A percentile compares a stretch with the other conserved stretches of the same genome.
Conservation (phyloP, 2,113 vertebrate species). For the Empidonax traillii region DNA sequence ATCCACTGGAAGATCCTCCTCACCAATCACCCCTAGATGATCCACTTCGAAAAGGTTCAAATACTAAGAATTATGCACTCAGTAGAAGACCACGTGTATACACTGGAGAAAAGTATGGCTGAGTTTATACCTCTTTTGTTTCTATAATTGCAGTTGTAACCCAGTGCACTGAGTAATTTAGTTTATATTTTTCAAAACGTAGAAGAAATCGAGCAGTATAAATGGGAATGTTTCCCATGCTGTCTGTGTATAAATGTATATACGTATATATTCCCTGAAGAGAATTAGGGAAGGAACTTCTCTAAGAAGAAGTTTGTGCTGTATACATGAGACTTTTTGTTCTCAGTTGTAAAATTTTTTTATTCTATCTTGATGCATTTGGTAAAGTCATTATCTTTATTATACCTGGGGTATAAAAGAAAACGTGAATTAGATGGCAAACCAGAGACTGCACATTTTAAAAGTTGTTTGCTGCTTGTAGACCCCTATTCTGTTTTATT, state of each 20-base stretch:
- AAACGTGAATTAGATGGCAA: not conserved
- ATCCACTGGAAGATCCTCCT: slow-evolving; percentile 93
- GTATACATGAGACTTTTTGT: not conserved
- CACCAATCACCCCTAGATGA: slow-evolving; percentile 92
- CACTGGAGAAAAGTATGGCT: slow-evolving; percentile 92
- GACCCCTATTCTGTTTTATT: not conserved
- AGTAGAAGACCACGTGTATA: slow-evolving; percentile 90
- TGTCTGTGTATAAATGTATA: not conserved
- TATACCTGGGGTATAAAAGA: not conserved
- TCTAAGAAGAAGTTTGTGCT: not conserved
- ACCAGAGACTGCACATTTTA: not conserved
- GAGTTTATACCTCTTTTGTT: not conserved
- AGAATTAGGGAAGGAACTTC: not conserved
- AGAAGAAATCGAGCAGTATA: not conserved
- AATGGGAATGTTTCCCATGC: not conserved
- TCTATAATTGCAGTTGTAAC: not conserved
- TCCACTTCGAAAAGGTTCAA: slow-evolving; percentile 83
- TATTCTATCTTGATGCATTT: not conserved
- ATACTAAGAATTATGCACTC: slow-evolving; percentile 85
- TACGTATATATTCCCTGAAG: not conserved
- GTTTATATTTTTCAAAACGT: not conserved
- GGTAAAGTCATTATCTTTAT: not conserved
- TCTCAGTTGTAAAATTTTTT: not conserved
- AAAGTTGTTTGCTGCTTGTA: not conserved
- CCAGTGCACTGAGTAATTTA: not conserved